Base-by-base conservation (phyloP, 1,140 invertebrate species). In the Reticulitermes speratus region DNA sequence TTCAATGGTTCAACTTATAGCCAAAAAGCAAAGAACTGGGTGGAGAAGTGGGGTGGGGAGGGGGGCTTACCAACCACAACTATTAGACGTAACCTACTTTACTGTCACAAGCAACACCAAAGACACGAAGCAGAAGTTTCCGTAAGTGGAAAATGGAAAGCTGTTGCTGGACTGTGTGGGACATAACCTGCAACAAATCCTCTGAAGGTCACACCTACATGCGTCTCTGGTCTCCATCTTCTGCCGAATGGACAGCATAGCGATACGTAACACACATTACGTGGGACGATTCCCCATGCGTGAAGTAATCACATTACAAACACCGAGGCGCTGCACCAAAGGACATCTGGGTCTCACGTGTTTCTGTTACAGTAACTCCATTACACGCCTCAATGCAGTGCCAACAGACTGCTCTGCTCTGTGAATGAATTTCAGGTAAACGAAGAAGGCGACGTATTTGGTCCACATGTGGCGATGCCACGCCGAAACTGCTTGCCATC, bases 61-160 rank as follows among this genome's bases (percentile, higher is more conserved):
- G 19, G 52, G 19, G 16, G n/a, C 2, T 6, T 75, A 30, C 65
- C 7, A 30, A 75, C 65, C 65, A 75, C 25, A 75, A 30, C 65
- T 25, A 25, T 30, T 16, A 55, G 52, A 75, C 1, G 25, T 75
- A 30, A 75, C 65, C 65, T 75, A 75, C 65, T 75, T 75, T 30
- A 75, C 65, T 75, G 65, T 14, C 65, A 30, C 65, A 30, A 75
- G 8, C 65, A 30, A 30, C 65, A 14, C 65, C n/a, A 25, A 75
- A 30, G 65, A 25, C 30, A 75, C 30, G n/a, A 75, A 30, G 65
- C 65, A 14, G 0, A 30, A 30, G n/a, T 75, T 75, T 30, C 65
- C 65, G n/a, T 75, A 75, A 75, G 65, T 75, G 65, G 65, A 30
- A 75, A 75, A 75, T 75, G 65, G 65, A 75, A 75, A 75, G 65